Conservation (phyloP, 1,140 invertebrate genomes). For the Drosophila punjabiensis region DNA sequence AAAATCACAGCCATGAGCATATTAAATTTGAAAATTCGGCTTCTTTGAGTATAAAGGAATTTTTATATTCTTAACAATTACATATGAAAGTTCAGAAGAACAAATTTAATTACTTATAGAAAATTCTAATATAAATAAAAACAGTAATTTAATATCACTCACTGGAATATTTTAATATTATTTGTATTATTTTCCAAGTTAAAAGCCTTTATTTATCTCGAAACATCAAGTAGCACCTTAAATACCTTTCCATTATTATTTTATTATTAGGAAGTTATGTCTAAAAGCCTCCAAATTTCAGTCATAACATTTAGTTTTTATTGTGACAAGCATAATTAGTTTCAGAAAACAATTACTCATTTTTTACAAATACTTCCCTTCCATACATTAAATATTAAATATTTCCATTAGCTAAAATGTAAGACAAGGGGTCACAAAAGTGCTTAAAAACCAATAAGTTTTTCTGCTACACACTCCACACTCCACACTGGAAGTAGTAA, state of each 20-base stretch:
- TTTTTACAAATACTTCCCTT: neutral
- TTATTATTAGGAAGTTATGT: neutral
- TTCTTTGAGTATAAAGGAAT: no score
- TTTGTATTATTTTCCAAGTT: neutral
- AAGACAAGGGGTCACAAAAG: slow-evolving; percentile 4
- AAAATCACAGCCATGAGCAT: neutral
- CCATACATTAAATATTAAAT: neutral
- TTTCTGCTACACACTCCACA: neutral
- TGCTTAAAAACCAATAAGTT: neutral
- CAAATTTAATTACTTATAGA: no score
- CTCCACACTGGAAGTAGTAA: neutral
- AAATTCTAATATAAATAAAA: neutral
- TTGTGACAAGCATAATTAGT: neutral
- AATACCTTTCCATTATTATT: no score
- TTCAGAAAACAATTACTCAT: neutral
- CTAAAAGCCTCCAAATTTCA: neutral
- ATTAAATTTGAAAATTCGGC: no score
- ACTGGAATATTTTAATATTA: neutral
- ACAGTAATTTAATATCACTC: neutral
- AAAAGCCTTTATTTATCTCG: neutral
- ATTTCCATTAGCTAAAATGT: slow-evolving; percentile 7
- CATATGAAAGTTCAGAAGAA: neutral
- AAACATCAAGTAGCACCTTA: neutral
- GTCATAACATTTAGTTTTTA: neutral
- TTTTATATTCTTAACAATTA: neutral